phyloP scores from a whole-genome alignment of 1,140 invertebrate genomes.

The Ephestia elutella region DNA sequence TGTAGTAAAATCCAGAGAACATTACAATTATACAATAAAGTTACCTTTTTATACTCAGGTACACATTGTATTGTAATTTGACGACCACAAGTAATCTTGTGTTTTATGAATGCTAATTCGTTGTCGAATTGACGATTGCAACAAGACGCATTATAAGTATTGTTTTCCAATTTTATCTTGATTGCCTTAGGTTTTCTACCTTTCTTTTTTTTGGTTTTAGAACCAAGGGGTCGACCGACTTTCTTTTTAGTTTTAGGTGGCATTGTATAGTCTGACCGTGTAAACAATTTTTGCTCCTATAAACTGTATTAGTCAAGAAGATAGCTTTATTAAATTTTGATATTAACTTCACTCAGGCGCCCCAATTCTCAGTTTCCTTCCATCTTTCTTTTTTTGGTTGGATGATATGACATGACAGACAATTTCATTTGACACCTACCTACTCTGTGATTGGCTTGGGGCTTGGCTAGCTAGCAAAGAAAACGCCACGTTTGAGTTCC shows the following conservation, averaged over 20 bases:
- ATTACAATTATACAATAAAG: neutral
- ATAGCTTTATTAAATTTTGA: slow-evolving; percentile 40
- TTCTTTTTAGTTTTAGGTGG: slow-evolving; percentile 44
- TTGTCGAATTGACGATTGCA: slow-evolving; percentile 8
- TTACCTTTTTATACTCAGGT: neutral
- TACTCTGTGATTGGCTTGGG: too few species aligned
- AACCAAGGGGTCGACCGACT: slow-evolving; percentile 37
- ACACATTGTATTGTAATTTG: neutral
- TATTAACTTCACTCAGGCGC: slow-evolving; percentile 69
- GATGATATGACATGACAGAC: neutral
- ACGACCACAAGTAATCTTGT: neutral
- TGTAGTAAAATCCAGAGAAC: neutral
- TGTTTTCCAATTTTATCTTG: slow-evolving; percentile 15
- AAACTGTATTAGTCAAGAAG: neutral
- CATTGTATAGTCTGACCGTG: slow-evolving; percentile 27
- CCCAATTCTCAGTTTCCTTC: slow-evolving; percentile 8
- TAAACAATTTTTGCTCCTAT: neutral
- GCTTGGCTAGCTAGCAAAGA: too few species aligned
- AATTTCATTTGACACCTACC: too few species aligned
- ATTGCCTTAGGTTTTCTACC: neutral
- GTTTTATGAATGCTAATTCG: neutral
- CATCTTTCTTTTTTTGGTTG: neutral
- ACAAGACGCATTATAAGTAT: slow-evolving; percentile 14
- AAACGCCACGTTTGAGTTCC: too few species aligned
- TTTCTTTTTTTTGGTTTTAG: slow-evolving; percentile 32